Evolutionary conservation across 1,140 invertebrate species (phyloP).

Genomic region (Neelides sp.): DNA sequence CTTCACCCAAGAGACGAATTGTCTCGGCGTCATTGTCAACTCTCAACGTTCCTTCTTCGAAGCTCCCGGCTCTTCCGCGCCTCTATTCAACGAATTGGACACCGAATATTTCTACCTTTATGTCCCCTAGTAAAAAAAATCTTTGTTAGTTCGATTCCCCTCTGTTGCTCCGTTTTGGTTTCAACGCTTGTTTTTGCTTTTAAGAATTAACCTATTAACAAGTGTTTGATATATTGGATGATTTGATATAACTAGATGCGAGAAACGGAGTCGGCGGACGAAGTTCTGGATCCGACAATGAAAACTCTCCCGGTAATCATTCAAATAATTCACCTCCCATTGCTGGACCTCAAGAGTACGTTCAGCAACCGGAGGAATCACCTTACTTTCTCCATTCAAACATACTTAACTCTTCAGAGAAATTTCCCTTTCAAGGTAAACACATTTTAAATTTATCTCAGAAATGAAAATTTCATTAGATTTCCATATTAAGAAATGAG

Average conservation of each 20-base stretch:
- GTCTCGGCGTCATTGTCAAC: slow-evolving; percentile 29
- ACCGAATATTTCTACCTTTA: slow-evolving; percentile 25
- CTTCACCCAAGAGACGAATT: slow-evolving; percentile 14
- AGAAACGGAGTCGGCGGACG: slow-evolving; percentile 16
- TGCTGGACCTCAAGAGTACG: slow-evolving; percentile 16
- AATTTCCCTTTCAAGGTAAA: too few relatives aligned
- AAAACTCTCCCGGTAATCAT: slow-evolving; percentile 22
- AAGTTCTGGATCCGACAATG: slow-evolving; percentile 30
- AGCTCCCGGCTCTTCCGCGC: slow-evolving; percentile 26
- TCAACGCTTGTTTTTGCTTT: too few relatives aligned
- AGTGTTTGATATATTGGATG: background rate
- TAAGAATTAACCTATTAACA: background rate
- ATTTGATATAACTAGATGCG: slow-evolving; percentile 15
- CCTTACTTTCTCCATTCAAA: too few relatives aligned
- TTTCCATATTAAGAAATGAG: too few relatives aligned
- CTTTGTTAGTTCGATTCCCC: background rate
- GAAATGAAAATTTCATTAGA: too few relatives aligned
- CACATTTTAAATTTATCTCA: too few relatives aligned
- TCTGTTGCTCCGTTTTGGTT: background rate
- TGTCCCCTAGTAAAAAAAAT: slow-evolving; percentile 4
- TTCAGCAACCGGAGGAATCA: slow-evolving; percentile 17
- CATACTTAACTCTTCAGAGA: slow-evolving; percentile 29
- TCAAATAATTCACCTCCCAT: slow-evolving; percentile 2
- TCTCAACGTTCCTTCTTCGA: slow-evolving; percentile 21
- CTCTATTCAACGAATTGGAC: slow-evolving; percentile 31